phyloP scores from a whole-genome alignment of 1,140 invertebrate species.

The Teleogryllus occipitalis region DNA sequence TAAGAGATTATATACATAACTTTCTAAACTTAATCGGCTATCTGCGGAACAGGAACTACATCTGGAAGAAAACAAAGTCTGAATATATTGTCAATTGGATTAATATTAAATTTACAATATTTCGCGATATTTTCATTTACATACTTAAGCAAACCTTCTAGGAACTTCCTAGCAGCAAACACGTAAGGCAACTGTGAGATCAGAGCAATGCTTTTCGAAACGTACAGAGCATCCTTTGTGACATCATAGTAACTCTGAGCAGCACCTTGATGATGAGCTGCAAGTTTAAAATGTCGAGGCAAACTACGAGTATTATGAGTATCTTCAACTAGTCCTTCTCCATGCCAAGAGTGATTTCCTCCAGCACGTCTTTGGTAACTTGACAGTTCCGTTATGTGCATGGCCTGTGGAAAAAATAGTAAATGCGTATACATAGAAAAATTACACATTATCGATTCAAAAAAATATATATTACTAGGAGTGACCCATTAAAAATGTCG shows the following conservation, averaged over 20 bases:
- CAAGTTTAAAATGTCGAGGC: constrained; percentile 79
- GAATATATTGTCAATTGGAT: neutral
- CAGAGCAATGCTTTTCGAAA: constrained; percentile 89
- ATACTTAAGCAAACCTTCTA: constrained; percentile 77
- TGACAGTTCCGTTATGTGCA: constrained; percentile 84
- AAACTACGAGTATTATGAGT: constrained; percentile 64
- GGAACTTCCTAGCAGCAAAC: constrained; percentile 71
- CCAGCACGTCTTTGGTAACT: constrained; percentile 44
- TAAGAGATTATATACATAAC: constrained; percentile 89
- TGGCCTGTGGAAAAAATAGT: constrained; percentile 50
- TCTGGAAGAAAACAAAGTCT: neutral
- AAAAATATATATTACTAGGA: no score
- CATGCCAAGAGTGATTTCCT: constrained; percentile 8
- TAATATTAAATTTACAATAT: neutral
- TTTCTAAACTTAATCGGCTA: constrained; percentile 71
- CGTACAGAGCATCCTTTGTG: constrained; percentile 85
- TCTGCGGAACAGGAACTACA: constrained; percentile 26
- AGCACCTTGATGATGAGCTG: constrained; percentile 54
- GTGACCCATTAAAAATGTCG: no score
- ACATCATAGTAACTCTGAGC: constrained; percentile 85
- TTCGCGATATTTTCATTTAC: neutral
- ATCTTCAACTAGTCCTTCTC: constrained; percentile 35
- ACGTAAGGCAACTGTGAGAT: constrained; percentile 87
- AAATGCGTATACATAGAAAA: no score
- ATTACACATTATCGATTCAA: no score